phyloP scores from a whole-genome alignment of 1,140 invertebrate genomes.

The Drosophila pachea region DNA sequence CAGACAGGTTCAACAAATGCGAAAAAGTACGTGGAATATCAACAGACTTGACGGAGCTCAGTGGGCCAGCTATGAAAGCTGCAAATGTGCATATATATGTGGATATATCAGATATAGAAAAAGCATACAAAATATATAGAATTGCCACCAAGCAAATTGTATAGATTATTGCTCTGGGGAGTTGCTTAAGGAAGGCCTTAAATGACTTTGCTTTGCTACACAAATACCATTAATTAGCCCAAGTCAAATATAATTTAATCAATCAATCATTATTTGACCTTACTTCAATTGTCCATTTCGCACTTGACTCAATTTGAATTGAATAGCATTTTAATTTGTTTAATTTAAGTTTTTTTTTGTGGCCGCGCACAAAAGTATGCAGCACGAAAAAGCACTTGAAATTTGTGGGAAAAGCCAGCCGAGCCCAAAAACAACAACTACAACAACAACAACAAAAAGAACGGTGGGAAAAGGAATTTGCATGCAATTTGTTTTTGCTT shows the following conservation, averaged over 20 bases:
- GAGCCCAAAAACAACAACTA: constrained; percentile 4
- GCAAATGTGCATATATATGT: neutral
- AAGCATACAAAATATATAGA: no score
- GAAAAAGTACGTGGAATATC: neutral
- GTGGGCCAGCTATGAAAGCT: neutral
- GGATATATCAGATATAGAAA: neutral
- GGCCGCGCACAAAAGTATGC: constrained; percentile 24
- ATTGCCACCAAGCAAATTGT: no score
- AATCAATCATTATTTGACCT: no score
- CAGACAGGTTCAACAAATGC: constrained; percentile 12
- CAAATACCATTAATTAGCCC: no score
- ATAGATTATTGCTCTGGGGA: no score
- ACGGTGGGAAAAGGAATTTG: constrained; percentile 1
- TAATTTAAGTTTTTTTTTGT: constrained; percentile 9
- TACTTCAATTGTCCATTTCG: neutral
- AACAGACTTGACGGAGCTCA: neutral
- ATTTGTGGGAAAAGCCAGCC: neutral
- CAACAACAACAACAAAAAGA: no score
- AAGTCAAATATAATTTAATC: no score
- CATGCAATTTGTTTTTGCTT: constrained; percentile 25
- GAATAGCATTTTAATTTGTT: constrained; percentile 2
- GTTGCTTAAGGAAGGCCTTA: no score
- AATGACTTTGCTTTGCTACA: no score
- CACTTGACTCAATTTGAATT: neutral
- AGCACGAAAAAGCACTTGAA: constrained; percentile 24